Percentiles rank a stretch among this genome's conserved stretches.
phyloP scores from a whole-genome alignment of 2,888 invertebrate species.

The Seira ritae region DNA sequence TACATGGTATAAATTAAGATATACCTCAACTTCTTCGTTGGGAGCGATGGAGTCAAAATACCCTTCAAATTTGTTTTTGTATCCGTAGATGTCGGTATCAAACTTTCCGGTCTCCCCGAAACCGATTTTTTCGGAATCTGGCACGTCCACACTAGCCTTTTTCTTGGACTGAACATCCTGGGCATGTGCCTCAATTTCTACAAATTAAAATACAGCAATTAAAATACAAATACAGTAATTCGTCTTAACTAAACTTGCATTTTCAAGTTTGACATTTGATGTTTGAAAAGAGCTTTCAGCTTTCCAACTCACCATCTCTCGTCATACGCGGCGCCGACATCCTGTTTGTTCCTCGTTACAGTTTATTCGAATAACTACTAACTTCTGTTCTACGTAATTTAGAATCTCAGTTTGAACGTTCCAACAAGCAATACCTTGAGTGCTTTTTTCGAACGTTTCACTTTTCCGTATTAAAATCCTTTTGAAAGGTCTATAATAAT shows the following conservation, averaged over 20 bases:
- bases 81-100: conserved; percentile 95
- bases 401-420: too few species aligned
- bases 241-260: not conserved
- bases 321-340: conserved; percentile 66
- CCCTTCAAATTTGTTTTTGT: conserved; percentile 90
- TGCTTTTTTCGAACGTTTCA: too few species aligned
- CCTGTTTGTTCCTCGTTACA: too few species aligned
- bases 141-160: conserved; percentile 77
- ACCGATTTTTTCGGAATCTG: conserved; percentile 86
- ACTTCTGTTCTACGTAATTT: too few species aligned
- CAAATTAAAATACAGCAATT: conserved; percentile 75
- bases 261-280: conserved; percentile 17
- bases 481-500: too few species aligned
- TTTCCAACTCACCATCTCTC: conserved; percentile 63
- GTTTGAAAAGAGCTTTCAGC: too few species aligned
- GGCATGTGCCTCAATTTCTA: conserved; percentile 97
- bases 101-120: conserved; percentile 88
- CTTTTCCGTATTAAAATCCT: too few species aligned
- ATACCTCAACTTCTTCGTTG: conserved; percentile 93
- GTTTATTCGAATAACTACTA: too few species aligned
- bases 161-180: conserved; percentile 93
- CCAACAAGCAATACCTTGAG: too few species aligned
- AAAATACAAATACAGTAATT: not conserved
- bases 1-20: too few species aligned
- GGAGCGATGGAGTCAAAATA: conserved; percentile 98